These are phyloP conservation scores for Drosophila ambigua DNA, from an alignment of 1,140 invertebrate genomes.

Conservation along the genomic window DNA sequence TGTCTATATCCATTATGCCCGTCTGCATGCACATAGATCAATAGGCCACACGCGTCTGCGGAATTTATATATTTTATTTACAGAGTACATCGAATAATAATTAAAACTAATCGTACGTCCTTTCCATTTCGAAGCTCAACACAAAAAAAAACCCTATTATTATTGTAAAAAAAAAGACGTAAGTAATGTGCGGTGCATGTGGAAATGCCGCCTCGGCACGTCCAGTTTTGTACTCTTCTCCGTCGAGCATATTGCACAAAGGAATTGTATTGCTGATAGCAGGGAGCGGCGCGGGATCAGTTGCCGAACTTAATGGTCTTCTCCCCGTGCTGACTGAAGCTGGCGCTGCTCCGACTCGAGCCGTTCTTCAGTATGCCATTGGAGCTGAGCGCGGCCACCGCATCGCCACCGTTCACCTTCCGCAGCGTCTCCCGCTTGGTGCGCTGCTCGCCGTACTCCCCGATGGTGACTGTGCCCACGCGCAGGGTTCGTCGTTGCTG, in stretches of 20 bases:
- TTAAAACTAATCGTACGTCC: conserved; percentile 47
- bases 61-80: conserved; percentile 31
- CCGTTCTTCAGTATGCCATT: conserved; percentile 81
- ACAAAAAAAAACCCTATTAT: conserved; percentile 48
- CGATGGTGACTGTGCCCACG: conserved; percentile 87
- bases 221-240: conserved; percentile 46
- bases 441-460: conserved; percentile 86
- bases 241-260: conserved; percentile 63
- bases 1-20: background rate
- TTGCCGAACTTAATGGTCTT: conserved; percentile 81
- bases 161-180: conserved; percentile 33
- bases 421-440: conserved; percentile 84
- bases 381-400: conserved; percentile 12
- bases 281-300: conserved; percentile 10
- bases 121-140: conserved; percentile 21
- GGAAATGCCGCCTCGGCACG: conserved; percentile 20
- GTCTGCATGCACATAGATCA: background rate
- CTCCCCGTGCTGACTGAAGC: conserved; percentile 57
- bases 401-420: conserved; percentile 41
- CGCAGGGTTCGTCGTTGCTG: conserved; percentile 74
- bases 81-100: conserved; percentile 60
- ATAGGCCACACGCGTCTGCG: background rate
- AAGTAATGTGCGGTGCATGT: conserved; percentile 16
- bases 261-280: conserved; percentile 1
- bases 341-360: conserved; percentile 58